phyloP scores from a whole-genome alignment of 2,888 invertebrate species.

The Agrilus cyanescens region DNA sequence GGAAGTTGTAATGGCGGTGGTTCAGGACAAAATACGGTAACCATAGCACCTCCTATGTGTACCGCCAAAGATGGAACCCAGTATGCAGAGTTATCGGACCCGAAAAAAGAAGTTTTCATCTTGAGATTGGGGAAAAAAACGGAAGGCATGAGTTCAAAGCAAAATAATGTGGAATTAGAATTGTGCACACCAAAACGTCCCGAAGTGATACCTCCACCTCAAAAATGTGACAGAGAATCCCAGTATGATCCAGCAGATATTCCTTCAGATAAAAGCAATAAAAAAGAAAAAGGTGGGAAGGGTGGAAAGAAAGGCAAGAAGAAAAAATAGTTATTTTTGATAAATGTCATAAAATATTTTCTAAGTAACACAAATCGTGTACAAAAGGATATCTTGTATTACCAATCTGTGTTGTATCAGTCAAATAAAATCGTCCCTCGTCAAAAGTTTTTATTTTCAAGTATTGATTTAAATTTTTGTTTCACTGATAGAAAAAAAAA shows the following conservation, averaged over 20 bases:
- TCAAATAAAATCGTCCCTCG: no score
- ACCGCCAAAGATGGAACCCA: conserved; percentile 43
- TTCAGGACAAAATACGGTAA: conserved; percentile 23
- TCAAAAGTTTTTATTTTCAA: no score
- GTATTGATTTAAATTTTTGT: no score
- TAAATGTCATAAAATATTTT: no score
- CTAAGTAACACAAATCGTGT: no score
- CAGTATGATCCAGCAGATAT: conserved; percentile 55
- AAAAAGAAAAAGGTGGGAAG: conserved; percentile 15
- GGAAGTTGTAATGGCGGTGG: conserved; percentile 16
- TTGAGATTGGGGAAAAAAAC: conserved; percentile 65
- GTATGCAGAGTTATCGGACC: conserved; percentile 48
- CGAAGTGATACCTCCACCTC: conserved; percentile 42
- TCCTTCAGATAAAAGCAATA: no score
- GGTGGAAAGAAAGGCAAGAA: conserved; percentile 12
- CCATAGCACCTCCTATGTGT: conserved; percentile 36
- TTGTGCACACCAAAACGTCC: conserved; percentile 60
- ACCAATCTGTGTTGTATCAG: no score
- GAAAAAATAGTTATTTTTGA: not conserved
- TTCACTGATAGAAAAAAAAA: no score
- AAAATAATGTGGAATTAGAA: conserved; percentile 58
- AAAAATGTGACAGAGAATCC: conserved; percentile 52
- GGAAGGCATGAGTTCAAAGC: conserved; percentile 56
- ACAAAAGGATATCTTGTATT: no score
- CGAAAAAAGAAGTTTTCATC: conserved; percentile 59